These are phyloP conservation scores for Brachynemurus nebulosus DNA, from an alignment of 2,888 invertebrate species.

Conservation along the genomic window DNA sequence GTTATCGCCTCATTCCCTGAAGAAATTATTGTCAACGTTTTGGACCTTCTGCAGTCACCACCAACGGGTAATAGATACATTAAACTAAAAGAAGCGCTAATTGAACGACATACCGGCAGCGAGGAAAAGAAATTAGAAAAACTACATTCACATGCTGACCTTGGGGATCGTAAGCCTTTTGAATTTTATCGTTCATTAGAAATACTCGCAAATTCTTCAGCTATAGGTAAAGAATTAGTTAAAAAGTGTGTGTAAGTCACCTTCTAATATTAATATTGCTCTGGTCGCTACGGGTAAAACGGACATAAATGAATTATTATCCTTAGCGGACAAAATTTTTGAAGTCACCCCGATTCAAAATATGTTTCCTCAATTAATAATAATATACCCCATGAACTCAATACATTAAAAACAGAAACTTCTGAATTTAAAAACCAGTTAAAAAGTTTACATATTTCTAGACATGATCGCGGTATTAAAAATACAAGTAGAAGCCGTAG, in stretches of 20 bases:
- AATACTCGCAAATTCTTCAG: neutral
- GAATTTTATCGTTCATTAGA: neutral
- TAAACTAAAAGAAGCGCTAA: neutral
- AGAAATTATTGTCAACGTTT: neutral
- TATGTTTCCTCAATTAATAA: neutral
- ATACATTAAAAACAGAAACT: neutral
- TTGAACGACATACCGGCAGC: neutral
- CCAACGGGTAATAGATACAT: neutral
- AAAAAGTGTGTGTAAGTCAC: neutral
- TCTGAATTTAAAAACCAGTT: neutral
- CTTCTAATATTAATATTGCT: neutral
- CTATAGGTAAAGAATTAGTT: neutral
- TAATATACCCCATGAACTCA: neutral
- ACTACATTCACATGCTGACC: neutral
- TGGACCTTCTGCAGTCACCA: neutral
- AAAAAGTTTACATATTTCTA: neutral
- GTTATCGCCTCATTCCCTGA: neutral
- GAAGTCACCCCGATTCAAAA: neutral
- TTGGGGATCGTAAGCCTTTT: neutral
- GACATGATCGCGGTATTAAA: neutral
- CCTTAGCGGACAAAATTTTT: neutral
- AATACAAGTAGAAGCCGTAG: neutral
- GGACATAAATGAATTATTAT: neutral
- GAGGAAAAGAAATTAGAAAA: neutral
- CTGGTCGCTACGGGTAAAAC: neutral